Conservation (phyloP, 2,888 invertebrate species). For the Tenthredo notha region DNA sequence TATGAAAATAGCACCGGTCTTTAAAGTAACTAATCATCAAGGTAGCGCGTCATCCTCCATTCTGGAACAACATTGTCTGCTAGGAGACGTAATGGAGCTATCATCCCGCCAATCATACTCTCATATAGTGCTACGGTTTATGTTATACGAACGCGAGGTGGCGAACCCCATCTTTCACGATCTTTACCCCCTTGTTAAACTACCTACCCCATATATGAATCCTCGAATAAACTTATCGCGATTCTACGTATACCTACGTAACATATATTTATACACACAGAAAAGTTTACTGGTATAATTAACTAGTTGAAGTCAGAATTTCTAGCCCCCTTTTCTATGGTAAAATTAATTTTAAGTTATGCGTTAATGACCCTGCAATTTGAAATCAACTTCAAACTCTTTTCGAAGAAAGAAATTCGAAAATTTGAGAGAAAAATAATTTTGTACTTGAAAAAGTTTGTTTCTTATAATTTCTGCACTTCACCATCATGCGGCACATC, state of each 20-base stretch:
- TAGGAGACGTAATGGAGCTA: constrained; percentile 32
- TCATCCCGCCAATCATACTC: constrained; percentile 43
- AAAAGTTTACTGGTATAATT: background rate
- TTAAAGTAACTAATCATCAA: constrained; percentile 31
- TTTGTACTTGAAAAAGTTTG: background rate
- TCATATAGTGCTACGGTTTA: background rate
- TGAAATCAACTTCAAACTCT: background rate
- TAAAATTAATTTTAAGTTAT: background rate
- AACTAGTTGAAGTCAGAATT: background rate
- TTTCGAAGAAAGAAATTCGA: background rate
- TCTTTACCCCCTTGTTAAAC: constrained; percentile 34
- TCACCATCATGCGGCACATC: background rate
- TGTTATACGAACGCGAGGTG: background rate
- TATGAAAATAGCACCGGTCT: background rate
- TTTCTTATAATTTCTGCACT: background rate
- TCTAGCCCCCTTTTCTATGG: background rate
- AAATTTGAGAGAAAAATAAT: background rate
- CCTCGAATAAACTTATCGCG: constrained; percentile 31
- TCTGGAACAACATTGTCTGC: constrained; percentile 19
- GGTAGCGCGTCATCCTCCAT: constrained; percentile 23
- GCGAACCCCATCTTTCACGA: constrained; percentile 19
- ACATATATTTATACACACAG: background rate
- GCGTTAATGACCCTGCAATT: background rate
- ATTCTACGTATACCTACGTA: background rate
- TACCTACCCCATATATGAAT: background rate